Percentiles rank a stretch among this genome's conserved stretches.
These are phyloP conservation scores for Sarotherodon lohbergeri DNA, from an alignment of 2,113 vertebrate genomes.

Conservation along the genomic window DNA sequence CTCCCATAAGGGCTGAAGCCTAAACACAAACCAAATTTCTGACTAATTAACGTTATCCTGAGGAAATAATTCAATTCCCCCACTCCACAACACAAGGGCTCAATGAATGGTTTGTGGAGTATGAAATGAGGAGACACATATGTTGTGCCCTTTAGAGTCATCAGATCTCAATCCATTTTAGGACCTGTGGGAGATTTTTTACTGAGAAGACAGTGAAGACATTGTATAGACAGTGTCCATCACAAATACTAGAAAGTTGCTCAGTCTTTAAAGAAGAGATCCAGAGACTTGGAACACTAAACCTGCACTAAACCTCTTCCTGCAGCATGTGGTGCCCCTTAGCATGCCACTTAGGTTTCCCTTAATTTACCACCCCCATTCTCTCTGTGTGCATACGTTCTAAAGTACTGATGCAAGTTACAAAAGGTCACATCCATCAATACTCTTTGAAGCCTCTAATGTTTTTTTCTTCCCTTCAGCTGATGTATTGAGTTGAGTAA, in stretches of 20 bases:
- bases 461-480: not conserved
- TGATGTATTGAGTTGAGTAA: not conserved
- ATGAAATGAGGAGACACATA: not conserved
- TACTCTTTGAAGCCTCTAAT: not conserved
- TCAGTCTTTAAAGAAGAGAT: accelerated
- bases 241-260: not conserved
- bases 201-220: not conserved
- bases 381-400: not conserved
- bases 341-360: not conserved
- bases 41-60: not conserved
- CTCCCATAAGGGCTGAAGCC: not conserved
- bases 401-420: not conserved
- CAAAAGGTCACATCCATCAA: not conserved
- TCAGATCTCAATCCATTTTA: not conserved
- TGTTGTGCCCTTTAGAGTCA: not conserved
- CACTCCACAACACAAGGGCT: no score
- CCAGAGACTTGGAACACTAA: not conserved
- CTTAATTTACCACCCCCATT: not conserved
- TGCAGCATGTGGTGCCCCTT: not conserved
- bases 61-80: not conserved
- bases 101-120: not conserved
- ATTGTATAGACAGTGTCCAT: not conserved
- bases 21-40: not conserved
- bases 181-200: not conserved
- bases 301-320: not conserved